Percentiles rank a stretch among this genome's conserved stretches.
These are phyloP conservation scores for Acronicta psi DNA, from an alignment of 2,888 invertebrate species.

Conservation along the genomic window DNA sequence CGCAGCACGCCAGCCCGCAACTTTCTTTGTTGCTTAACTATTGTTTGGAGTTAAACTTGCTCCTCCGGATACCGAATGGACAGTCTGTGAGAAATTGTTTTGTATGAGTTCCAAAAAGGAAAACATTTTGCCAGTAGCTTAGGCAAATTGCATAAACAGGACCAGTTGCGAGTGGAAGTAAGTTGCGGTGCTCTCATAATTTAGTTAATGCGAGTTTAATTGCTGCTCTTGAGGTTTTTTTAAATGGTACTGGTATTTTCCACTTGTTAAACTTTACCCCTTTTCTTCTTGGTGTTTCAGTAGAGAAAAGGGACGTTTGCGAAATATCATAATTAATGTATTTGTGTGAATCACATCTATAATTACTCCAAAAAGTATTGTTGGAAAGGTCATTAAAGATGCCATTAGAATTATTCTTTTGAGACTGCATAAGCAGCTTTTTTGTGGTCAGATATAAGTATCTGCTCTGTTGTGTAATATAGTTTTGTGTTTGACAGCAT, in stretches of 20 bases:
- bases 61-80: slow-evolving; percentile 81
- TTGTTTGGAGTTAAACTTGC: slow-evolving; percentile 84
- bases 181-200: slow-evolving; percentile 74
- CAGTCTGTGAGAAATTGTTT: slow-evolving; percentile 84
- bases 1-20: slow-evolving; percentile 68
- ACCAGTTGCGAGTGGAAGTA: slow-evolving; percentile 50
- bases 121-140: slow-evolving; percentile 86
- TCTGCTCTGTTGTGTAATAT: too few species aligned
- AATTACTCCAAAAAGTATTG: neutral
- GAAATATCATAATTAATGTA: slow-evolving; percentile 12
- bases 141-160: slow-evolving; percentile 80
- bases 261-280: slow-evolving; percentile 47
- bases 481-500: too few species aligned
- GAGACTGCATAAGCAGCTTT: too few species aligned
- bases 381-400: neutral
- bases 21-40: slow-evolving; percentile 86
- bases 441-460: too few species aligned
- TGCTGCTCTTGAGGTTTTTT: slow-evolving; percentile 55
- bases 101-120: slow-evolving; percentile 85
- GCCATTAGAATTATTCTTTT: too few species aligned
- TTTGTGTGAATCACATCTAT: slow-evolving; percentile 1
- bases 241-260: slow-evolving; percentile 33
- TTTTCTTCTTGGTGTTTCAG: slow-evolving; percentile 30
- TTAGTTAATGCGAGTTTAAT: slow-evolving; percentile 81
- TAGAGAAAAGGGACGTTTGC: slow-evolving; percentile 11